Conservation (phyloP, 2,888 invertebrate species). For the Fragum sueziense region DNA sequence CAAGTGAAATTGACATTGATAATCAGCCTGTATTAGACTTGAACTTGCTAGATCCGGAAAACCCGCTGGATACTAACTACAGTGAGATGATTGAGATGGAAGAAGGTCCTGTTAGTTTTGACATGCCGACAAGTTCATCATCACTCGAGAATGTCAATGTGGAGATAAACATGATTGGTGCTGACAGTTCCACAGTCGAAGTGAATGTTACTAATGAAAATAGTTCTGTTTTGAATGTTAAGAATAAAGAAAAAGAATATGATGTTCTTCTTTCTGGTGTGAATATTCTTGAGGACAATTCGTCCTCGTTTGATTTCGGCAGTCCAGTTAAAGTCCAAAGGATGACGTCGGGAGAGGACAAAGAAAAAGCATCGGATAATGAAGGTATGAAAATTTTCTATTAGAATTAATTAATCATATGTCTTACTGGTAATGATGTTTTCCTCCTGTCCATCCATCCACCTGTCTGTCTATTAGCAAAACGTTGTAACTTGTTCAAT, state of each 20-base stretch:
- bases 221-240: neutral
- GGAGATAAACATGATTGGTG: conserved; percentile 1
- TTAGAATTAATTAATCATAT: no score
- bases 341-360: conserved; percentile 9
- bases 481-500: no score
- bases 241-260: conserved; percentile 10
- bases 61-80: neutral
- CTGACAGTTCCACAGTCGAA: neutral
- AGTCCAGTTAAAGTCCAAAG: neutral
- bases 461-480: no score
- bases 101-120: neutral
- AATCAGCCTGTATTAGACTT: neutral
- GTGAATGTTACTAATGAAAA: neutral
- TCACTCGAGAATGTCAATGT: neutral
- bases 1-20: neutral
- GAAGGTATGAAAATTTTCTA: conserved; percentile 41
- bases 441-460: no score
- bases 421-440: no score
- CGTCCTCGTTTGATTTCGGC: neutral
- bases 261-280: conserved; percentile 5
- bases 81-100: neutral
- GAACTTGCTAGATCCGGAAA: neutral
- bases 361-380: conserved; percentile 22
- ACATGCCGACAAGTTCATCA: neutral
- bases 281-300: neutral